Conservation (phyloP, 2,113 vertebrate genomes). For the Amphilophus citrinellus region DNA sequence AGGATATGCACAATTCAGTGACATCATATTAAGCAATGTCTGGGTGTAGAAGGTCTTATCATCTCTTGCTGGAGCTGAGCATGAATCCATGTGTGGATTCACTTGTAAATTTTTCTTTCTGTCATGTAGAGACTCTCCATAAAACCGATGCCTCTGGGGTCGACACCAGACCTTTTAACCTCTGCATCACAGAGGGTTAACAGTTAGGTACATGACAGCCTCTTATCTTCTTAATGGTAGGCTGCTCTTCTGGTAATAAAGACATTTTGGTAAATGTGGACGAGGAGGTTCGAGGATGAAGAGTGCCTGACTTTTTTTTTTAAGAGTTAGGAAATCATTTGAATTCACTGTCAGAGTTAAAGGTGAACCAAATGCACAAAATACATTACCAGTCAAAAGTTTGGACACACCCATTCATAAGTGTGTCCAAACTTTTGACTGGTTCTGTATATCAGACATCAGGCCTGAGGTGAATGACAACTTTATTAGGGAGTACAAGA, state of each 20-base stretch:
- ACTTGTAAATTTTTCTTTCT: background rate
- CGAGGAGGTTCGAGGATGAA: background rate
- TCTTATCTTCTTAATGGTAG: slow-evolving; percentile 50
- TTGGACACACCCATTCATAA: no score
- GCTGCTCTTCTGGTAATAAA: slow-evolving; percentile 20
- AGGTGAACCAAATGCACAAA: background rate
- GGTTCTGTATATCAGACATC: background rate
- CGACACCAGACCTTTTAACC: slow-evolving; percentile 24
- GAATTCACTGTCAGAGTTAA: background rate
- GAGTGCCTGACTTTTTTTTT: background rate
- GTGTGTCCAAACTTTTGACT: no score
- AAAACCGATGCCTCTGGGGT: slow-evolving; percentile 21
- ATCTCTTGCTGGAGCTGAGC: background rate
- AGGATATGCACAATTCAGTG: background rate
- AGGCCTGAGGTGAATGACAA: background rate
- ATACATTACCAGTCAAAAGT: background rate
- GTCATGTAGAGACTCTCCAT: background rate
- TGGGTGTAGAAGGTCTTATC: background rate
- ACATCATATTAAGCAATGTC: background rate
- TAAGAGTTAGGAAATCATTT: background rate
- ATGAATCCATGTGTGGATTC: background rate
- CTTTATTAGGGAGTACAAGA: background rate
- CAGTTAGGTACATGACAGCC: slow-evolving; percentile 32
- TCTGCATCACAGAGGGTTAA: slow-evolving; percentile 31
- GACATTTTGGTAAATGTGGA: background rate